These are phyloP conservation scores for Gymnodraco acuticeps DNA, from an alignment of 2,797 vertebrate genomes.

Conservation along the genomic window DNA sequence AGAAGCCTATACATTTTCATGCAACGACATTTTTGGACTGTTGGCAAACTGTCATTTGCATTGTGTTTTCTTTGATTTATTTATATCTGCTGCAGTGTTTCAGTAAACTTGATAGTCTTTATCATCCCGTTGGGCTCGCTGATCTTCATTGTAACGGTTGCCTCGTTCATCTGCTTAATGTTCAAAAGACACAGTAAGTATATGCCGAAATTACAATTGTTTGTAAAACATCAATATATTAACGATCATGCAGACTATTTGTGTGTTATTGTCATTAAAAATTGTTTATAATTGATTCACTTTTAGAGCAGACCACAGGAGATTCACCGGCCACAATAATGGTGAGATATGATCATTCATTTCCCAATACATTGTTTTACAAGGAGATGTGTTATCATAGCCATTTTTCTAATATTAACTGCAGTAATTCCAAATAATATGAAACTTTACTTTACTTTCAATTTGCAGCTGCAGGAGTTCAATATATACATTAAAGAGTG, in stretches of 20 bases:
- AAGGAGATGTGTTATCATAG: not conserved
- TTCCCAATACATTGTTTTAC: too few species aligned
- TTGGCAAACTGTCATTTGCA: too few species aligned
- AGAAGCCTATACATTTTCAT: too few species aligned
- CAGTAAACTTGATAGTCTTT: not conserved
- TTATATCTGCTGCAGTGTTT: too few species aligned
- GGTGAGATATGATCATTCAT: conserved; percentile 13
- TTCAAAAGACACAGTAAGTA: conserved; percentile 47
- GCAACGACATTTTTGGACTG: too few species aligned
- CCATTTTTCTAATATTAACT: not conserved
- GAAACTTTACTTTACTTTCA: not conserved
- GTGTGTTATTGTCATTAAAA: not conserved
- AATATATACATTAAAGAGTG: too few species aligned
- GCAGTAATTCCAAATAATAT: not conserved
- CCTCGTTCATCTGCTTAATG: conserved; percentile 22
- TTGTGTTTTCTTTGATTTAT: too few species aligned
- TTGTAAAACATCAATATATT: too few species aligned
- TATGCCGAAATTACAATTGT: not conserved
- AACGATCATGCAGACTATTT: too few species aligned
- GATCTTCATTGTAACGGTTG: conserved; percentile 22
- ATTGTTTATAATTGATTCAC: not conserved
- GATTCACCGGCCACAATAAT: not conserved
- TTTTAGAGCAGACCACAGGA: conserved; percentile 25
- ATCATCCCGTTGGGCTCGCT: conserved; percentile 45
- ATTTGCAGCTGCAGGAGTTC: not conserved